Evolutionary conservation across 2,888 invertebrate genomes (phyloP), one percentile per base, ranked within the genome.

Genomic region (Pollenia amentaria): DNA sequence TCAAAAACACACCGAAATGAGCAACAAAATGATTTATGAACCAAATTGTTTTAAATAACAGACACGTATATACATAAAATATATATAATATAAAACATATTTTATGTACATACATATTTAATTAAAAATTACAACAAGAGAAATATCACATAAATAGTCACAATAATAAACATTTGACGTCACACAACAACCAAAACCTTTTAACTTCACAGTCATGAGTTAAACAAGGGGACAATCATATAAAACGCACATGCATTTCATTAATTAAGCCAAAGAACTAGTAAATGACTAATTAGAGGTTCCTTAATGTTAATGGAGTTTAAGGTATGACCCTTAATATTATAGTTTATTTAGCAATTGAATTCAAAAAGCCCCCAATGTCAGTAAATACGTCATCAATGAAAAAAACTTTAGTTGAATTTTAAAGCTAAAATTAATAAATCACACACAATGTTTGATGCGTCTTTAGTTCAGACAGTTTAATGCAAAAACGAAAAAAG

Each of bases 331-430:
- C 80, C 80, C 55, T 80, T 80, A 14, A 53, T 44, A 9, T 44
- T 48, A 3, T 9, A 70, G n/a, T 48, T 51, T 6, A 8, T 7
- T 40, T 62, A 75, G 51, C 51, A 48, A 75, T 8, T 40, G 51
- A 75, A 53, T 40, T 40, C 16, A 53, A 69, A 87, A 87, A 84
- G 40, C 77, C 86, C 87, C 87, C 87, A 87, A 87, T 87, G 87
- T 29, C 87, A 81, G 10, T 73, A 51, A 84, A 18, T 69, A 84
- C 87, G 87, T 87, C 87, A 87, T 77, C 51, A 69, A 40, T 70
- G 57, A 8, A 18, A 38, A 60, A 42, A 62, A 48, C 53, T 55
- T 55, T 16, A 42, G 72, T 73, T 57, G 60, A 38, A 38, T 77
- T 60, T 72, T 40, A 42, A 76, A 84, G 40, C 6, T 2, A 18